Evolutionary conservation across 1,140 invertebrate species (phyloP).

Genomic region (Hycleus phaleratus): DNA sequence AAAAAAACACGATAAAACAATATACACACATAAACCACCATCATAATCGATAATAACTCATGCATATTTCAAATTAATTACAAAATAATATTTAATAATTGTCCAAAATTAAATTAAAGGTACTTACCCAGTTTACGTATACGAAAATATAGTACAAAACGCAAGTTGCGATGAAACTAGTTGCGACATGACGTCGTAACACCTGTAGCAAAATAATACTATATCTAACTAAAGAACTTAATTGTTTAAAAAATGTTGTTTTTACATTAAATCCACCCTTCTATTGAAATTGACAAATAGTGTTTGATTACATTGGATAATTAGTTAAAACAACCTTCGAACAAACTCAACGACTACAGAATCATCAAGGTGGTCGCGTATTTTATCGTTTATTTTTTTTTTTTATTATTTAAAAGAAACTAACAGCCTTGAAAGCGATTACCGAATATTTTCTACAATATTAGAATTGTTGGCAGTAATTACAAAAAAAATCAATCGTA

Average conservation of each 20-base stretch:
- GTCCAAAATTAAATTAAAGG: background rate
- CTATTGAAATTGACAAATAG: background rate
- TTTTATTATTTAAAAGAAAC: too few relatives aligned
- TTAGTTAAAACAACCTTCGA: background rate
- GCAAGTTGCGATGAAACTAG: slow-evolving; percentile 13
- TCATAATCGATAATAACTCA: too few relatives aligned
- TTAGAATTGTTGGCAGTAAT: too few relatives aligned
- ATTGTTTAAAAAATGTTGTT: background rate
- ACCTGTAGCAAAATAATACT: slow-evolving; percentile 19
- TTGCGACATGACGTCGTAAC: slow-evolving; percentile 25
- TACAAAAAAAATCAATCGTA: too few relatives aligned
- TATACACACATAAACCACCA: too few relatives aligned
- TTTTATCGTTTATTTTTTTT: too few relatives aligned
- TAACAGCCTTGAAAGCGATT: too few relatives aligned
- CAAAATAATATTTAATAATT: background rate
- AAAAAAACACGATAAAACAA: too few relatives aligned
- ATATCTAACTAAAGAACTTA: background rate
- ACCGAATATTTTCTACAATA: too few relatives aligned
- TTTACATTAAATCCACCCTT: background rate
- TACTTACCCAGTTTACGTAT: slow-evolving; percentile 30
- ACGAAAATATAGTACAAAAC: slow-evolving; percentile 26
- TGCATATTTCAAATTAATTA: background rate
- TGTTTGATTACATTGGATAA: background rate
- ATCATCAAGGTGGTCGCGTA: too few relatives aligned
- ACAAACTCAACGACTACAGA: background rate